Percentiles rank a stretch among this genome's conserved stretches.
Conservation (phyloP, 2,888 invertebrate genomes). For the Lydus trimaculatus region DNA sequence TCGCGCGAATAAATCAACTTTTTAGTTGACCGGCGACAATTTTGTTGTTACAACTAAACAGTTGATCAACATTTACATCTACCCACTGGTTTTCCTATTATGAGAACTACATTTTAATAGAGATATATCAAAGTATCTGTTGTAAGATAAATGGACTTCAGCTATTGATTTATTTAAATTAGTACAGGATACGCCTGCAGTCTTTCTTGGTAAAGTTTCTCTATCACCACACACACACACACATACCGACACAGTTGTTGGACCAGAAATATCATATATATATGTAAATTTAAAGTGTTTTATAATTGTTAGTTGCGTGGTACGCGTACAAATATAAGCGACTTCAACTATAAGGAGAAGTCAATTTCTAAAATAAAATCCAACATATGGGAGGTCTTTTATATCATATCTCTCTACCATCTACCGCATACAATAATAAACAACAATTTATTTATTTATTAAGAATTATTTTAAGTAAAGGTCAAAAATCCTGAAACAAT, state of each 20-base stretch:
- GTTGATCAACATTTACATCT: too few relatives aligned
- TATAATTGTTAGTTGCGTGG: slow-evolving; percentile 6
- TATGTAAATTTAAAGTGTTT: slow-evolving; percentile 5
- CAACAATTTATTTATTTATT: background rate
- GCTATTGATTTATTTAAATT: slow-evolving; percentile 14
- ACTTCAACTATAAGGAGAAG: background rate
- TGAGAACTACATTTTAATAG: background rate
- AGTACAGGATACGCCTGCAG: slow-evolving; percentile 5
- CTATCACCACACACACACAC: background rate
- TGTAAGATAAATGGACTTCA: slow-evolving; percentile 10
- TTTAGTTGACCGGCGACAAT: too few relatives aligned
- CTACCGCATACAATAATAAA: background rate
- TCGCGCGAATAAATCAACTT: too few relatives aligned
- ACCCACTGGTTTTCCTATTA: background rate
- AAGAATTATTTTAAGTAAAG: background rate
- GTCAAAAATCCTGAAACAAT: background rate
- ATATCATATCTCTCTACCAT: background rate
- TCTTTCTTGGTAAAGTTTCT: background rate
- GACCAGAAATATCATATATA: background rate
- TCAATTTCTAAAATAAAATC: too few relatives aligned
- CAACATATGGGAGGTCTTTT: background rate
- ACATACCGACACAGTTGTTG: too few relatives aligned
- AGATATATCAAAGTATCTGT: background rate
- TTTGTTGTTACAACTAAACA: too few relatives aligned
- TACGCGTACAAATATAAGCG: background rate